Evolutionary conservation across 2,797 vertebrate genomes (phyloP).

Genomic region (Chelidonichthys spinosus): DNA sequence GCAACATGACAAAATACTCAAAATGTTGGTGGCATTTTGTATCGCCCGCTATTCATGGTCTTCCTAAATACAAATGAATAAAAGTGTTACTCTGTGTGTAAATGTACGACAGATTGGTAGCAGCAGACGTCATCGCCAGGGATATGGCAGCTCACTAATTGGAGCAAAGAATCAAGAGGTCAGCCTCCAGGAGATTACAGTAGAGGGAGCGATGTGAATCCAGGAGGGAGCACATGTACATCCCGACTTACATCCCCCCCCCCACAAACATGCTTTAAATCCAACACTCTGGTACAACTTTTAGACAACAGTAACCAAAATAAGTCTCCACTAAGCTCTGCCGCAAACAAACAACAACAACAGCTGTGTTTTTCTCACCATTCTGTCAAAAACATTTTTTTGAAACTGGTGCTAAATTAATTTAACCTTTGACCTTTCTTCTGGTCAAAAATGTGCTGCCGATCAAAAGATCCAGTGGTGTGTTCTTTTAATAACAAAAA

Average conservation of each 20-base stretch:
- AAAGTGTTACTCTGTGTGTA: neutral
- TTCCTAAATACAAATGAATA: neutral
- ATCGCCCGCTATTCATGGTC: neutral
- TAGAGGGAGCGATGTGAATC: slow-evolving; percentile 43
- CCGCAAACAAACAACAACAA: slow-evolving; percentile 16
- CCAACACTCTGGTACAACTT: slow-evolving; percentile 5
- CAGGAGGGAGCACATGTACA: slow-evolving; percentile 36
- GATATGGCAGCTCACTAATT: slow-evolving; percentile 68
- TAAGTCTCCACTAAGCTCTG: neutral
- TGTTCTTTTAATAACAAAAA: slow-evolving; percentile 19
- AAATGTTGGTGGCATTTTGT: neutral
- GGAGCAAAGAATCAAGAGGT: slow-evolving; percentile 73
- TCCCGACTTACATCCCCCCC: neutral
- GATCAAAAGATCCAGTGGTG: slow-evolving; percentile 1
- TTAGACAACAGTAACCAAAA: neutral
- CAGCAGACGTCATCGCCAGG: slow-evolving; percentile 59
- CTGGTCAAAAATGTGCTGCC: neutral
- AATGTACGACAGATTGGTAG: slow-evolving; percentile 57
- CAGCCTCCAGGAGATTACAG: slow-evolving; percentile 75
- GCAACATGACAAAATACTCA: neutral
- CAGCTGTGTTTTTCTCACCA: neutral
- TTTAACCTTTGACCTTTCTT: slow-evolving; percentile 9
- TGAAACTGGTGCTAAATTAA: neutral
- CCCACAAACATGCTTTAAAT: slow-evolving; percentile 19
- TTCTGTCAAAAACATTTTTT: neutral